Base-by-base conservation (phyloP, 2,797 vertebrate species). In the Sebastes alutus region DNA sequence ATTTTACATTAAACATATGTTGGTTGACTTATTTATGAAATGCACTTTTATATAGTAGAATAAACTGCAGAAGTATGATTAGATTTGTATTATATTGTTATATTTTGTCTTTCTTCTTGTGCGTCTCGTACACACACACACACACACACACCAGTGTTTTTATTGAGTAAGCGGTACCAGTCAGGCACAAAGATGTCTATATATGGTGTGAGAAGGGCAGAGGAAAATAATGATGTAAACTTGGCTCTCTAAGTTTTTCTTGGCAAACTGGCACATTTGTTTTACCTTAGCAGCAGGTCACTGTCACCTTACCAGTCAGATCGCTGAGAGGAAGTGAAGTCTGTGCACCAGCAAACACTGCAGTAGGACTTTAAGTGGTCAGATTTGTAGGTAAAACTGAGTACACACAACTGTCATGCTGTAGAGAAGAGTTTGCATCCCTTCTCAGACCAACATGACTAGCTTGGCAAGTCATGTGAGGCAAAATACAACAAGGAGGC, bases 201-300 rank as follows among this genome's bases (percentile, higher is more conserved):
- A 85, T 87, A 87, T 84, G 85, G 89, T 67, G 72, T 65, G 59
- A 61, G 49, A 73, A 58, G 27, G 52, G 14, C 29, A 80, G 73
- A 79, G 35, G 20, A 58, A 82, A 87, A 72, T 72, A 63, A 73
- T 80, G 71, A 84, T 30, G 80, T 67, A 59, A 84, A 82, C 70
- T 68, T 64, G 63, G 32, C 75, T 54, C 33, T 55, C 13, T 56
- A 6, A 23, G 27, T 74, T 82, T 72, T 80, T 76, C 60, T 82
- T 85, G 82, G 86, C 79, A 82, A 75, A 33, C 20, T 75, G 22
- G 29, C 4, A 16, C 42, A 49, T 66, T 6, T 20, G 25, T 80
- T 80, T 60, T 46, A 71, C 64, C 52, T 70, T 46, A 46, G 16
- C 30, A 65, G 22, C 77, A 71, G 25, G 35, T 71, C 54, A 14